phyloP scores from a whole-genome alignment of 2,797 vertebrate species.

The Rhyacichthys aspro region DNA sequence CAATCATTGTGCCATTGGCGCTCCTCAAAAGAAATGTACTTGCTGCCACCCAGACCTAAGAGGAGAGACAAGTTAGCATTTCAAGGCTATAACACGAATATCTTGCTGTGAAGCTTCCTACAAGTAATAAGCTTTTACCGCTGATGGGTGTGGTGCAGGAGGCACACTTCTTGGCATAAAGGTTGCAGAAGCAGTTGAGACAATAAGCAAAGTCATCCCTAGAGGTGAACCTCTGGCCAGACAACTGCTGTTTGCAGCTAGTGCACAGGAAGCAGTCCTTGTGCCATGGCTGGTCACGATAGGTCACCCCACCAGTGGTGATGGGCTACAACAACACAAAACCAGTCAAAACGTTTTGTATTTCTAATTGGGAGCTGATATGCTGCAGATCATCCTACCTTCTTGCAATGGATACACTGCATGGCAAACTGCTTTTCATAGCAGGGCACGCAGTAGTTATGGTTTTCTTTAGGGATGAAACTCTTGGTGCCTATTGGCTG shows the following conservation, averaged over 20 bases:
- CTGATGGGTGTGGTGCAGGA: constrained; percentile 97
- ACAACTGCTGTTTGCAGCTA: constrained; percentile 93
- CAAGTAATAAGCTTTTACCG: constrained; percentile 74
- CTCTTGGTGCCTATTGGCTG: constrained; percentile 98
- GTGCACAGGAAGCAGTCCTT: constrained; percentile 98
- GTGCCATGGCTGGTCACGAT: constrained; percentile 97
- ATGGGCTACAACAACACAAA: constrained; percentile 82
- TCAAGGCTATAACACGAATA: background rate
- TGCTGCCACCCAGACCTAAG: constrained; percentile 93
- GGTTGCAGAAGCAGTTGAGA: constrained; percentile 96
- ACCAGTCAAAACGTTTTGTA: background rate
- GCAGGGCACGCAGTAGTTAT: constrained; percentile 95
- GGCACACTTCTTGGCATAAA: constrained; percentile 97
- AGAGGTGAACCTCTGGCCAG: constrained; percentile 96
- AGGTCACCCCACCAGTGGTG: constrained; percentile 95
- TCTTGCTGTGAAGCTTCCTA: background rate
- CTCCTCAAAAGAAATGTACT: constrained; percentile 99
- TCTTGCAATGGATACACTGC: constrained; percentile 97
- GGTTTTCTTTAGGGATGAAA: constrained; percentile 94
- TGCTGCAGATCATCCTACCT: constrained; percentile 77
- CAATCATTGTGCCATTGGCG: constrained; percentile 99
- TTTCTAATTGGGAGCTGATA: background rate
- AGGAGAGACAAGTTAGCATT: background rate
- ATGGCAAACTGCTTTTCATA: constrained; percentile 98
- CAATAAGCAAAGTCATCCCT: constrained; percentile 96